Base-by-base conservation (phyloP, 2,113 vertebrate genomes). In the Ctenomys sociabilis region DNA sequence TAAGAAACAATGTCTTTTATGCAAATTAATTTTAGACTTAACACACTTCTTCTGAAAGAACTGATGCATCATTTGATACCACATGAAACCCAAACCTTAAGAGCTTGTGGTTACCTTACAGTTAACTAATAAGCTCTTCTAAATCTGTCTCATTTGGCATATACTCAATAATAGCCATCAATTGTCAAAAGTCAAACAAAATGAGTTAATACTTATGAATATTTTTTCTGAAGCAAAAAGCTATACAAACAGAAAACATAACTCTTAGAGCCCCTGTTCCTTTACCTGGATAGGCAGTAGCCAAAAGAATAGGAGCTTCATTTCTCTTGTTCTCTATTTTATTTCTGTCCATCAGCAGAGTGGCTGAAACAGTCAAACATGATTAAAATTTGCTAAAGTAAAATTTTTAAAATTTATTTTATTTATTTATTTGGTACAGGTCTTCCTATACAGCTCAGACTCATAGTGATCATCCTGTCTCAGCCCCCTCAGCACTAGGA, bases 11-110 rank as follows among this genome's bases (percentile, higher is more conserved):
- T 19, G n/a, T 52, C 40, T 45, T 89, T 82, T 43, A 82, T 40
- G 78, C 64, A 49, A 90, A 92, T n/a, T 78, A 85, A 64, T 93
- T 97, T 96, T 91, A 64, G 80, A 93, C 77, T 82, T 66, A 61
- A 97, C 68, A 10, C 5, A 22, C 32, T 77, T 91, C 64, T 95
- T 85, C 84, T 87, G 28, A 87, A 95, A 96, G 78, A 97, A 96
- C 72, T 52, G 86, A 87, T 89, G 84, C 73, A 87, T 95, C 84
- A 81, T 81, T 91, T 95, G 78, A 66, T 40, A 94, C 59, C 10
- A 75, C 61, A 78, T 82, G 88, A 93, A 92, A 88, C 78, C 40
- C 93, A 94, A 95, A 32, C 40, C 86, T 91, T 77, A 96, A 35
- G 86, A 90, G 93, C 68, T 85, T 73, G 52, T 19, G 5, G 37